Percentiles rank a stretch among this genome's conserved stretches.
Evolutionary conservation across 2,888 invertebrate genomes (phyloP).

Genomic region (Crossocerus cetratus): DNA sequence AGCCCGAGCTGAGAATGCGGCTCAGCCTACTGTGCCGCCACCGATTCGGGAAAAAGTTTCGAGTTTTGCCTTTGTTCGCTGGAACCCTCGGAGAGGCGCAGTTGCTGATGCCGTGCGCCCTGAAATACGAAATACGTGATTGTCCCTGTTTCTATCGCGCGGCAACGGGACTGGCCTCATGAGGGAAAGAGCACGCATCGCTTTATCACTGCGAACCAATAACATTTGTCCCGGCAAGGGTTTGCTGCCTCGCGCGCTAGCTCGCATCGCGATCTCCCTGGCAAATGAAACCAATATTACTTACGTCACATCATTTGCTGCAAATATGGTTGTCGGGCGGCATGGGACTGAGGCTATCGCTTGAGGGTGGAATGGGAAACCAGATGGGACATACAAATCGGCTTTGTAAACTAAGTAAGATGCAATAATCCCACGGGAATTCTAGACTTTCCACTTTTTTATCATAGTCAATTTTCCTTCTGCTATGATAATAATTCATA

Average conservation of each 20-base stretch:
- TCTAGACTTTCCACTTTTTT: too few relatives aligned
- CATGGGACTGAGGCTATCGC: too few relatives aligned
- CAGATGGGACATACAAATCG: too few relatives aligned
- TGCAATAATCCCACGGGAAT: too few relatives aligned
- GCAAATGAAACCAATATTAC: background rate
- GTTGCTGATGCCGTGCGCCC: background rate
- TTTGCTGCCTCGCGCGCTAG: too few relatives aligned
- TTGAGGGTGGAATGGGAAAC: too few relatives aligned
- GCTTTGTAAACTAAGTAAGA: too few relatives aligned
- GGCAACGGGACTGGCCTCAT: background rate
- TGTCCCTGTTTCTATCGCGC: conserved; percentile 3
- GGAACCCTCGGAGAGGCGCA: background rate
- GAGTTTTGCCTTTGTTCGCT: background rate
- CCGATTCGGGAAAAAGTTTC: background rate
- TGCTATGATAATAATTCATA: too few relatives aligned
- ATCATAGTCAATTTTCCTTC: too few relatives aligned
- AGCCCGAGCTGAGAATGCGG: background rate
- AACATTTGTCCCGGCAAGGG: background rate
- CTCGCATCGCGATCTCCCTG: background rate
- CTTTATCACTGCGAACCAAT: background rate
- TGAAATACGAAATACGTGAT: background rate
- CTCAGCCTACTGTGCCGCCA: background rate
- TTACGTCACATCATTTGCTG: too few relatives aligned
- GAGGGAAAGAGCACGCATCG: background rate
- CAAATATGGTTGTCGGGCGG: background rate